Percentiles rank a stretch among this genome's conserved stretches.
Evolutionary conservation across 2,888 invertebrate genomes (phyloP).

Genomic region (Drosophila yooni): DNA sequence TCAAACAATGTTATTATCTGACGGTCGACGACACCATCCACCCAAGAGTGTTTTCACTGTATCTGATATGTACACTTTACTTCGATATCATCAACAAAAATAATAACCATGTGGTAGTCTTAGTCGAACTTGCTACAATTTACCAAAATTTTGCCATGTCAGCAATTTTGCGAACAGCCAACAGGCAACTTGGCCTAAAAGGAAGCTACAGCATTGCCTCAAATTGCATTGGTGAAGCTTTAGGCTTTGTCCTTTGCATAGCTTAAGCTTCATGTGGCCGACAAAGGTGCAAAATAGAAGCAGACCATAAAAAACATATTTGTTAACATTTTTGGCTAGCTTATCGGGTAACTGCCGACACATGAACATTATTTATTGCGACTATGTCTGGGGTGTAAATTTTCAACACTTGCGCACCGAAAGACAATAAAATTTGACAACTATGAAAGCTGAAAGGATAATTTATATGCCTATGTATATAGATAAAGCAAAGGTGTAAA

Average conservation of each 20-base stretch:
- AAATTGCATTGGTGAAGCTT: constrained; percentile 31
- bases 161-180: constrained; percentile 45
- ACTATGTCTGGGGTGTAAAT: constrained; percentile 44
- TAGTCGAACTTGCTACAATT: constrained; percentile 12
- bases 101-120: constrained; percentile 25
- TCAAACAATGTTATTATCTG: background rate
- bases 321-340: constrained; percentile 57
- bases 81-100: constrained; percentile 24
- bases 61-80: background rate
- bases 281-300: constrained; percentile 49
- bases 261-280: constrained; percentile 26
- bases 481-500: constrained; percentile 17
- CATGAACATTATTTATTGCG: constrained; percentile 57
- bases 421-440: constrained; percentile 60
- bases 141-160: constrained; percentile 29
- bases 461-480: constrained; percentile 38
- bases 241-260: constrained; percentile 36
- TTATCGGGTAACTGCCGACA: constrained; percentile 45
- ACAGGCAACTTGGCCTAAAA: constrained; percentile 32
- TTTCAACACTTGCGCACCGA: constrained; percentile 45
- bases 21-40: background rate
- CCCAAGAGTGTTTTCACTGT: background rate
- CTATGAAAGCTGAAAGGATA: constrained; percentile 40
- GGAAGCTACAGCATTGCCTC: constrained; percentile 32
- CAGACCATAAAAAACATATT: constrained; percentile 47